phyloP scores from a whole-genome alignment of 2,888 invertebrate species.

The Plagodis pulveraria region DNA sequence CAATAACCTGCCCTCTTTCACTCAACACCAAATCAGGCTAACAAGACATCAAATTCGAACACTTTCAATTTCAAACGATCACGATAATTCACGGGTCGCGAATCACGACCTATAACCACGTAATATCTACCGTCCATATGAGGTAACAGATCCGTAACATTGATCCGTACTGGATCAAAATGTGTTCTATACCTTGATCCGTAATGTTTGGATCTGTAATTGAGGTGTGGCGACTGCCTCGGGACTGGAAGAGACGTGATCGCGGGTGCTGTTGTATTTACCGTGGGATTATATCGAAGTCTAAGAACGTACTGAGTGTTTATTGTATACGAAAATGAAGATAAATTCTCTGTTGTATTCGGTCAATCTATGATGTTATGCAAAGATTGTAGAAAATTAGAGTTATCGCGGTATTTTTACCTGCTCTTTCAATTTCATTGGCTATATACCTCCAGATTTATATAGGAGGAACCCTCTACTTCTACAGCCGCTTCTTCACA shows the following conservation, averaged over 20 bases:
- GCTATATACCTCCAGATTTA: too few species aligned
- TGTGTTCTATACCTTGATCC: slow-evolving; percentile 9
- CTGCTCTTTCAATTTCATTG: too few species aligned
- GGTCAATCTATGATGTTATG: too few species aligned
- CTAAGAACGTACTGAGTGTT: not conserved
- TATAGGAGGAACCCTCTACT: too few species aligned
- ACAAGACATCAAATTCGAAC: slow-evolving; percentile 37
- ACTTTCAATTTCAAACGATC: slow-evolving; percentile 49
- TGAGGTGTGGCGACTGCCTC: slow-evolving; percentile 26
- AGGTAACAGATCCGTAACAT: slow-evolving; percentile 37
- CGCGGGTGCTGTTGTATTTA: slow-evolving; percentile 37
- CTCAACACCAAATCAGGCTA: slow-evolving; percentile 29
- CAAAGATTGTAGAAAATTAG: too few species aligned
- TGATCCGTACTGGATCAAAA: slow-evolving; percentile 16
- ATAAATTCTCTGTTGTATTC: too few species aligned
- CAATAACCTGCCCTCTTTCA: slow-evolving; percentile 22
- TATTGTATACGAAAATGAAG: not conserved
- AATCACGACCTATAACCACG: slow-evolving; percentile 38
- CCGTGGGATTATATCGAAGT: slow-evolving; percentile 28
- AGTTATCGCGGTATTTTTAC: too few species aligned
- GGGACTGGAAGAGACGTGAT: slow-evolving; percentile 32
- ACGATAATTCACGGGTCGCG: slow-evolving; percentile 45
- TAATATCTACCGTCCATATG: slow-evolving; percentile 45
- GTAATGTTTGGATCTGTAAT: slow-evolving; percentile 7
- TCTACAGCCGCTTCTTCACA: too few species aligned